Base-by-base conservation (phyloP, 2,888 invertebrate species). In the Plagiodera versicolora region DNA sequence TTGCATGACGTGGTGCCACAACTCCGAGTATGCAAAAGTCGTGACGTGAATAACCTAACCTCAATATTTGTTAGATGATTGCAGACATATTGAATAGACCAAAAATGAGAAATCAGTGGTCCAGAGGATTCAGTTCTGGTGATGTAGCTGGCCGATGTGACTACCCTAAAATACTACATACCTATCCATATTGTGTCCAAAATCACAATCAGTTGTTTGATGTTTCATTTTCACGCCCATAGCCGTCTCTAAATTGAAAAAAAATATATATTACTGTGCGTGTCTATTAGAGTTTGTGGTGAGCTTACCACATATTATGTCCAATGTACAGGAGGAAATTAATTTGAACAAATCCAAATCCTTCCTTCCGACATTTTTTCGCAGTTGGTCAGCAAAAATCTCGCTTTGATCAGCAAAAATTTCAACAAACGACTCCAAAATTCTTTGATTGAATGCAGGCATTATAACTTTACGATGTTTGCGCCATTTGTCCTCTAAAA, bases 391-490 rank as follows among this genome's bases (percentile, higher is more conserved):
- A 0, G 80, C 73, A 63, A 90, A 73, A 49, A 81, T 81, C 14
- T 80, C 75, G 44, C 85, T 80, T 72, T 89, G 86, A 63, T 84
- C 82, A 17, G 83, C 83, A 72, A 89, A 87, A 3, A 87, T 82
- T 2, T 83, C 81, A 10, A 87, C 80, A 70, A 85, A 88, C 45
- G 85, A 83, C 60, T 87, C 84, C 32, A 89, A 75, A 60, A 86
- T 82, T 60, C 83, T 83, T 72, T 85, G 86, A 72, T 87, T 85
- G 73, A 89, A 89, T n/a, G 87, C 83, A 0, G 88, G 87, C 18
- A 86, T 82, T 1, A 89, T 79, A 39, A 86, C 73, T 68, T 84
- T 84, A 4, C 89, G 79, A 58, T 88, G 82, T 0, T 74, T 70
- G 67, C 83, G 83, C 89, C 89, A 89, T 71, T 85, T 81, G 0